These are phyloP conservation scores for Meloidogyne hapla DNA, from an alignment of 1,140 invertebrate genomes.

Conservation along the genomic window DNA sequence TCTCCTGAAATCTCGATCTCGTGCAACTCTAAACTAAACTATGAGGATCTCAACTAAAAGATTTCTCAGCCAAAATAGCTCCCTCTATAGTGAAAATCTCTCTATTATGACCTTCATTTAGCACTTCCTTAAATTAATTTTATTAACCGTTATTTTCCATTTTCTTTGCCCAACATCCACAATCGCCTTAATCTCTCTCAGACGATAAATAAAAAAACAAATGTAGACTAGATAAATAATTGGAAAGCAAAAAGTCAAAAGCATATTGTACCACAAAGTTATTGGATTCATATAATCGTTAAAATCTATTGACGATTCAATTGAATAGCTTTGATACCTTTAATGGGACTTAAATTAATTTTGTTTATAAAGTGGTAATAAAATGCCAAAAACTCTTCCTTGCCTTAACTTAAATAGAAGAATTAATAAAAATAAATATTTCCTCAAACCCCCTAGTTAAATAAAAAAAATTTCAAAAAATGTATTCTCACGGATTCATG, in stretches of 20 bases:
- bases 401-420: no score
- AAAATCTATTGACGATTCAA: background rate
- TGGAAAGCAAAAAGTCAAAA: constrained; percentile 10
- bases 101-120: no score
- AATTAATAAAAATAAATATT: no score
- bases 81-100: no score
- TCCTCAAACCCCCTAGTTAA: background rate
- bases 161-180: background rate
- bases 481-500: constrained; percentile 14
- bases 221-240: constrained; percentile 14
- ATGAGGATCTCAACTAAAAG: no score
- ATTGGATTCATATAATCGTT: constrained; percentile 1
- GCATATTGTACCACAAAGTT: constrained; percentile 14
- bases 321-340: background rate
- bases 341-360: no score
- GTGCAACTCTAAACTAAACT: no score
- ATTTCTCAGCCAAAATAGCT: no score
- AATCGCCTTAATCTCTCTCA: background rate
- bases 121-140: no score
- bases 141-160: background rate
- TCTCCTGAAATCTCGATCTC: no score
- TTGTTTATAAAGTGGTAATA: no score
- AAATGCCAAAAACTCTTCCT: no score
- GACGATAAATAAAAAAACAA: constrained; percentile 7
- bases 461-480: background rate